Evolutionary conservation across 2,888 invertebrate species (phyloP).

Genomic region (Polydrusus pterygomalis): DNA sequence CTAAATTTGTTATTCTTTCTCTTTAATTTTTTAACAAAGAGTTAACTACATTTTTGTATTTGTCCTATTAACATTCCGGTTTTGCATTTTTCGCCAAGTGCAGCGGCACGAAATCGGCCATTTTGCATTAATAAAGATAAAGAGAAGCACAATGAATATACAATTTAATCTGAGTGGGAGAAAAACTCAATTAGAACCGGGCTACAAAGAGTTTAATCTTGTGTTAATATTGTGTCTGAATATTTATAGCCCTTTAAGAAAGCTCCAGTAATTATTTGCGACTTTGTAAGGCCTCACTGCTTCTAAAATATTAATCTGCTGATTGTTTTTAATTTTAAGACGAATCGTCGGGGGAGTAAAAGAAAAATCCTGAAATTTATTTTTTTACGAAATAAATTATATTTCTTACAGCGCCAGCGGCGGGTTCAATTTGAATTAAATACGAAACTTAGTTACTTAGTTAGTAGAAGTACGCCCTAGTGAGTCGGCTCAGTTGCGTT

Average conservation of each 20-base stretch:
- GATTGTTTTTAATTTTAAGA: conserved; percentile 42
- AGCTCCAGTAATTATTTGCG: conserved; percentile 50
- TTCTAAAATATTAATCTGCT: conserved; percentile 46
- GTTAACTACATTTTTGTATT: conserved; percentile 44
- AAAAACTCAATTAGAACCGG: conserved; percentile 52
- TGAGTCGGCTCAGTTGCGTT: too few relatives aligned
- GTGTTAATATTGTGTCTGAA: conserved; percentile 54
- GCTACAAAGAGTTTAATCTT: conserved; percentile 51
- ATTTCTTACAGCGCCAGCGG: background rate
- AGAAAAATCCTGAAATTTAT: conserved; percentile 30
- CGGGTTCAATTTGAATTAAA: too few relatives aligned
- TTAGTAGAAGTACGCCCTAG: too few relatives aligned
- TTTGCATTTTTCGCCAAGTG: conserved; percentile 50
- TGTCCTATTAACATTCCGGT: conserved; percentile 49
- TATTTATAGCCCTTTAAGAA: conserved; percentile 51
- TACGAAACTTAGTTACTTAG: too few relatives aligned
- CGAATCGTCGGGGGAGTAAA: conserved; percentile 28
- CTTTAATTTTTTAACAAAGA: conserved; percentile 43
- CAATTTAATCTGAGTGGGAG: conserved; percentile 53
- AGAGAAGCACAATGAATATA: conserved; percentile 51
- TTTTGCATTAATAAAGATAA: conserved; percentile 53
- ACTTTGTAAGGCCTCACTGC: conserved; percentile 41
- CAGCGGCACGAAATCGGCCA: conserved; percentile 47
- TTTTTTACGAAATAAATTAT: conserved; percentile 9
- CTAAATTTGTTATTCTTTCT: conserved; percentile 41